phyloP scores from a whole-genome alignment of 2,113 vertebrate genomes.

The Turnix velox region DNA sequence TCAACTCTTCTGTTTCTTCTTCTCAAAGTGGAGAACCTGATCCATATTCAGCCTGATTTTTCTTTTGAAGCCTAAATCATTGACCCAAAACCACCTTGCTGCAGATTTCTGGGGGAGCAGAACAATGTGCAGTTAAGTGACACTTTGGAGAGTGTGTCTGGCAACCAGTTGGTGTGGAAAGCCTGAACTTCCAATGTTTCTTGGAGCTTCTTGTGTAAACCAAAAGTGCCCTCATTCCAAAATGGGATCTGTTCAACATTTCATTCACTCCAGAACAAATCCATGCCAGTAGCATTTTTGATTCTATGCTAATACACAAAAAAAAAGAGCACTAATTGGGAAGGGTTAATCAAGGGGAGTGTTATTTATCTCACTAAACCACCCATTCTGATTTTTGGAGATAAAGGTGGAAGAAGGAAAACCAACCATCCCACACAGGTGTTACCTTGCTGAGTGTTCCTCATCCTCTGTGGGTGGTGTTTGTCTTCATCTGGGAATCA shows the following conservation, averaged over 20 bases:
- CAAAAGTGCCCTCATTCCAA: conserved; percentile 62
- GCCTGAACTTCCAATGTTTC: background rate
- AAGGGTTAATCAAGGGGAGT: background rate
- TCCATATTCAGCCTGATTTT: background rate
- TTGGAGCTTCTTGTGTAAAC: conserved; percentile 47
- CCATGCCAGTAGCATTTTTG: background rate
- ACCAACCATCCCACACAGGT: background rate
- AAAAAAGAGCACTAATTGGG: background rate
- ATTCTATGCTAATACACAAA: conserved; percentile 10
- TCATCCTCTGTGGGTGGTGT: background rate
- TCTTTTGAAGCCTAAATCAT: background rate
- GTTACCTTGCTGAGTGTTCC: background rate
- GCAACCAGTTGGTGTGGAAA: background rate
- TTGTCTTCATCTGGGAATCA: background rate
- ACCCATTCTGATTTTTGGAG: background rate
- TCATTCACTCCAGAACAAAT: background rate
- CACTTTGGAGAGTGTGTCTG: background rate
- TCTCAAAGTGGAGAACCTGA: background rate
- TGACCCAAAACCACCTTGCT: background rate
- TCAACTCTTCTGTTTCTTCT: background rate
- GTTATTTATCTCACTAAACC: background rate
- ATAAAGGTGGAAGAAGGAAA: background rate
- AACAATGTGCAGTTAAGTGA: background rate
- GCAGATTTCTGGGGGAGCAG: conserved; percentile 3
- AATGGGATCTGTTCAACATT: conserved; percentile 10